Base-by-base conservation (phyloP, 1,140 invertebrate species). In the Nixonia krombeini region DNA sequence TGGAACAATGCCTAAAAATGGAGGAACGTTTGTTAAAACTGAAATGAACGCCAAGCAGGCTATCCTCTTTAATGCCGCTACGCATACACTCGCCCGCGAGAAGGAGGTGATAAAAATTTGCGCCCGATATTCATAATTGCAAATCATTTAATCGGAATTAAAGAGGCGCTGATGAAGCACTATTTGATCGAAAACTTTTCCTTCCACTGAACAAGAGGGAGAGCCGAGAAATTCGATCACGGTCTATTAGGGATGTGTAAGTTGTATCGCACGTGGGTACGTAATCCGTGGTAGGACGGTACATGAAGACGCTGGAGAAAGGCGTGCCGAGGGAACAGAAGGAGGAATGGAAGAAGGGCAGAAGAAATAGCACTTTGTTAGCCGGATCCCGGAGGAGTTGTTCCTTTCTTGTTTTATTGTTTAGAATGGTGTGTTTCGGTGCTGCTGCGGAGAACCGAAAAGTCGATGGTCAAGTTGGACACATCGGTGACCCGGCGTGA, bases 11-110 rank as follows among this genome's bases (percentile, higher is more conserved):
- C 44, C 49, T 21, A 29, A 51, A 51, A 56, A 64, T 64, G 56
- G 31, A 8, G 17, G 51, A 56, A 40, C 38, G 12, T 51, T 25
- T 33, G 53, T 38, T 41, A 44, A 25, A 28, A 40, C 16, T 21
- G 7, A 51, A 52, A 53, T 52, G 37, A 23, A 13, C 35, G 29
- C 31, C 18, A 45, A 44, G 57, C 51, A 25, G 55, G 59, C 55
- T 55, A 66, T 66, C 63, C 55, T 59, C 63, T 59, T 66, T 59
- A 58, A 66, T 37, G 47, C 15, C 49, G 53, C 47, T 53, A 57
- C 42, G n/a, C 49, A 53, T 41, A 37, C 15, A 35, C 13, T 35
- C 12, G 2, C 7, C 2, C 33, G 2, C 5, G 9, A 26, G 4
- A 31, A n/a, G n/a, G n/a, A n/a, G n/a, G n/a, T n/a, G n/a, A n/a